Percentiles rank a stretch among this genome's conserved stretches.
phyloP scores from a whole-genome alignment of 2,888 invertebrate genomes.

The Uropetala carovei region DNA sequence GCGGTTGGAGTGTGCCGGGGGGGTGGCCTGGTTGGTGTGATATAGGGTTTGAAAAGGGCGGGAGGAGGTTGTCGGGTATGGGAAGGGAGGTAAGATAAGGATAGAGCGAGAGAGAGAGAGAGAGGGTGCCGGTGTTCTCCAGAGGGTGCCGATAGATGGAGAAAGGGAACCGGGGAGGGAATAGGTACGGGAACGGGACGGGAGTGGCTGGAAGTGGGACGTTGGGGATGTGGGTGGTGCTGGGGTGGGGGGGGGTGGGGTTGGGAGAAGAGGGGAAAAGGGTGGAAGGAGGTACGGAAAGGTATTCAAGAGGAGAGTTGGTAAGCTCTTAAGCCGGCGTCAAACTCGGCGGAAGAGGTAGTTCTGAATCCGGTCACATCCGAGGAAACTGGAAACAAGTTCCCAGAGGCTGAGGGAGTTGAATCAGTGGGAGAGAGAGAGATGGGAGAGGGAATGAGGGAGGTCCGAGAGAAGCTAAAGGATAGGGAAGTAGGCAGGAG shows the following conservation, averaged over 20 bases:
- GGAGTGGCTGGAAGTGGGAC: neutral
- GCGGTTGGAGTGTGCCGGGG: neutral
- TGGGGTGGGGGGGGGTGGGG: neutral
- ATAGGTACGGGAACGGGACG: neutral
- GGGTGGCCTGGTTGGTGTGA: neutral
- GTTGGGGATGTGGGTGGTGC: neutral
- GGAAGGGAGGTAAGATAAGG: neutral
- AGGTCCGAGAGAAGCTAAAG: neutral
- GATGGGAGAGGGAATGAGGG: neutral
- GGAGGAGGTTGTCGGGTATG: neutral
- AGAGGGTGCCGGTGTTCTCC: slow-evolving; percentile 18
- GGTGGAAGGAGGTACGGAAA: neutral
- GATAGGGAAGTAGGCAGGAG: neutral
- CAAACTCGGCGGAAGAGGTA: slow-evolving; percentile 46
- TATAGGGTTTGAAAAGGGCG: slow-evolving; percentile 7
- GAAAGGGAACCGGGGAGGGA: neutral
- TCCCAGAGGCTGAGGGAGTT: slow-evolving; percentile 40
- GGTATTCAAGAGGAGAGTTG: slow-evolving; percentile 49
- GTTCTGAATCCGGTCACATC: slow-evolving; percentile 48
- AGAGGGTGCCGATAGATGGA: slow-evolving; percentile 12
- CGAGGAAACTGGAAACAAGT: slow-evolving; percentile 54
- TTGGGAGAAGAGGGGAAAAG: neutral
- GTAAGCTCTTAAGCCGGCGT: slow-evolving; percentile 57
- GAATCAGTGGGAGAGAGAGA: slow-evolving; percentile 39
- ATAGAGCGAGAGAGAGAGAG: neutral